Base-by-base conservation (phyloP, 2,113 vertebrate genomes). In the Plecturocebus donacophilus region DNA sequence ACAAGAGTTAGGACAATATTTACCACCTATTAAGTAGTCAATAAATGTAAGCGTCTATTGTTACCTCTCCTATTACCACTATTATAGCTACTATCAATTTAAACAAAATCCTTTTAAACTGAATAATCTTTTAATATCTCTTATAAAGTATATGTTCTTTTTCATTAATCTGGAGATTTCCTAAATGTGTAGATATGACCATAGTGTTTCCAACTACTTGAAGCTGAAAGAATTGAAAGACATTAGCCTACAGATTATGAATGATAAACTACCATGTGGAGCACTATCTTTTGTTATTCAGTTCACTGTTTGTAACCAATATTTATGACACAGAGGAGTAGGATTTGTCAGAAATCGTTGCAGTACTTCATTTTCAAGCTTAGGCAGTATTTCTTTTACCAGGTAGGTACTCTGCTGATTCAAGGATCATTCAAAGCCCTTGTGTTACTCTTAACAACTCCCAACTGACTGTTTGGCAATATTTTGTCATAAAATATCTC, bases 141-240 rank as follows among this genome's bases (percentile, higher is more conserved):
- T 80, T 64, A 66, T 70, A 20, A 75, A 71, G 38, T 66, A 0
- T 35, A 54, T 54, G 16, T 45, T 92, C 16, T 70, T 71, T 54
- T 49, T 25, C 23, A 83, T 81, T 81, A n/a, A 82, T 64, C 66
- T 82, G 66, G 21, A 87, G 80, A 82, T 47, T 77, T 92, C 12
- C 2, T 38, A 13, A 27, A 49, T 90, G 5, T 70, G 38, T 95
- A 87, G 17, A 58, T 71, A 32, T 84, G 82, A 16, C 58, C 49
- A 35, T 64, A 61, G 38, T 90, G 68, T 96, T 87, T 84, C 13
- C n/a, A 77, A 66, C 54, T 10, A 12, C 77, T 38, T 87, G 90
- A 97, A 90, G 14, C 8, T 56, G 52, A 94, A 95, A 20, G 19
- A 76, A 32, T 19, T 47, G 47, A 86, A 90, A 90, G 30, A 66